Base-by-base conservation (phyloP, 2,888 invertebrate genomes). In the Stenchaetothrips biformis region DNA sequence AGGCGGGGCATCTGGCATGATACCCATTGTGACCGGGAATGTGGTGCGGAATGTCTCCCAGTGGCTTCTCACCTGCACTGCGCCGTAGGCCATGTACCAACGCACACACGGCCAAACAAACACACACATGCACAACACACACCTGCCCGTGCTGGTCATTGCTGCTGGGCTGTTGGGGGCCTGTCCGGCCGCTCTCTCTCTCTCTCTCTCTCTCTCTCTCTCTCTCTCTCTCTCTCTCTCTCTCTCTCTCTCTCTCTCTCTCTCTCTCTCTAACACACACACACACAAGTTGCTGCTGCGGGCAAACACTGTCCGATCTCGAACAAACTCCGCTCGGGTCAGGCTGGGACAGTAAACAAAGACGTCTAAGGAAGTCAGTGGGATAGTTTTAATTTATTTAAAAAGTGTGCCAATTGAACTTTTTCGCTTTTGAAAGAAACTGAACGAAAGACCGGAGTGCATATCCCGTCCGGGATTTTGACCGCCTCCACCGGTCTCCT, bases 201-300 rank as follows among this genome's bases (percentile, higher is more conserved):
- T 47, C 37, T 25, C 13, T 37, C 80, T 11, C 27, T 21, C 79
- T 21, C 8, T 78, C 62, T 16, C 77, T 78, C 59, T 21, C 25
- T 16, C 47, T 37, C 78, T 47, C 77, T 77, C 78, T 59, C 79
- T 27, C 78, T 25, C 59, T 48, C 53, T 74, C 78, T 53, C 67
- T 27, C 62, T 67, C 67, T 62, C 67, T 59, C 59, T 16, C 79
- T 47, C 48, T 8, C 78, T 49, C 47, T 7, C 78, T 49, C 78
- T 16, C 47, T 77, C 47, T 77, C 8, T 11, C 53, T n/a, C 37
- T 1, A 2, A 37, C 37, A 37, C 37, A 37, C 37, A 37, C 37
- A 59, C 59, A 59, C 59, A 59, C 59, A 59, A 18, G 59, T 13
- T 18, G 13, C 18, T 18, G 16, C 13, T 53, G 53, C 18, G 53